Percentiles rank a stretch among this genome's conserved stretches.
phyloP scores from a whole-genome alignment of 2,888 invertebrate genomes.

The Tanypteryx hageni region DNA sequence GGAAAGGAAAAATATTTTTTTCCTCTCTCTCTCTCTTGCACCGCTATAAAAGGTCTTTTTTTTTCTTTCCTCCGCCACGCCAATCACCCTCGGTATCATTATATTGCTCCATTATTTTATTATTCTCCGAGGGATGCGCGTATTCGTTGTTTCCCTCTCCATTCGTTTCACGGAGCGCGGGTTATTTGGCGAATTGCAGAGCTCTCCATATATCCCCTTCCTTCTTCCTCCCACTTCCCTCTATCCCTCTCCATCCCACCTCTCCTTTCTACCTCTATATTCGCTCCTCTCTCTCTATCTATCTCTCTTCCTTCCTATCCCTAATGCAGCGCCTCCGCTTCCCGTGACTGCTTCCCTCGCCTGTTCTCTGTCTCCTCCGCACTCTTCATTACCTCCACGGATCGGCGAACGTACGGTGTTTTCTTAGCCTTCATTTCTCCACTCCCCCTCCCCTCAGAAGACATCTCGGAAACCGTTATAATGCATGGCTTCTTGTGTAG shows the following conservation, averaged over 20 bases:
- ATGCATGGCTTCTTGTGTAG: neutral
- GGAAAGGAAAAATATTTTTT: no score
- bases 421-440: neutral
- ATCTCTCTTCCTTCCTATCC: no score
- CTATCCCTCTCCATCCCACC: neutral
- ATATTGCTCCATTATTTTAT: no score
- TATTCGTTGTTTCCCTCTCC: neutral
- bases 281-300: neutral
- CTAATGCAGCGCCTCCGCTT: neutral
- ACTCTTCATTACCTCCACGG: neutral
- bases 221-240: neutral
- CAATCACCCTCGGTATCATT: no score
- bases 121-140: no score
- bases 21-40: no score
- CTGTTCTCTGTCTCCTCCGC: neutral
- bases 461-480: slow-evolving; percentile 4
- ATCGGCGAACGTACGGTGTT: neutral
- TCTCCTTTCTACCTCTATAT: neutral
- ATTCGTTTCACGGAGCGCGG: neutral
- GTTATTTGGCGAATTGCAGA: no score
- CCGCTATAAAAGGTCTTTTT: no score
- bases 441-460: neutral
- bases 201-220: no score
- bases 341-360: neutral
- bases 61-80: no score